A percentile compares a stretch with the other conserved stretches of the same genome.
Evolutionary conservation across 2,888 invertebrate species (phyloP).

Genomic region (Acanthosoma haemorrhoidale): DNA sequence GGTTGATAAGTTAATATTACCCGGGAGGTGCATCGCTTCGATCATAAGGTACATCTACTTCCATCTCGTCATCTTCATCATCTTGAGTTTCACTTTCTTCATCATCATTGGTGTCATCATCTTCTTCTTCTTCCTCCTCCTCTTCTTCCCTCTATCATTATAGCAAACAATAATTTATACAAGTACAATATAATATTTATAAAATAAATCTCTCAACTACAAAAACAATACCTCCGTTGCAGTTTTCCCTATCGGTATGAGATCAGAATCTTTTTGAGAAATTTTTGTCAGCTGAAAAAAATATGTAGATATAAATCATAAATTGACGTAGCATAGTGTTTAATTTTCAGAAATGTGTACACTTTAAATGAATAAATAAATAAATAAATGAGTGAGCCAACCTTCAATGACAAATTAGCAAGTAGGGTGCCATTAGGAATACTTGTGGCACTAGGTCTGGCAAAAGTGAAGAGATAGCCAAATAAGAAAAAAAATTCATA

Average conservation of each 20-base stretch:
- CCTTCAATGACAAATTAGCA: too few species aligned
- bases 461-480: too few species aligned
- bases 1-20: too few species aligned
- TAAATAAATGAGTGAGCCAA: too few species aligned
- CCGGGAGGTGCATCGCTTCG: slow-evolving; percentile 37
- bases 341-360: too few species aligned
- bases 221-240: slow-evolving; percentile 54
- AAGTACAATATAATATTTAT: not conserved
- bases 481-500: too few species aligned
- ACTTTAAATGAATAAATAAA: too few species aligned
- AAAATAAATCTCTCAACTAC: not conserved
- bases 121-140: slow-evolving; percentile 58
- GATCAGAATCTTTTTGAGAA: slow-evolving; percentile 53
- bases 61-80: slow-evolving; percentile 56
- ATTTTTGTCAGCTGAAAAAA: slow-evolving; percentile 50
- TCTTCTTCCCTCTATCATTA: slow-evolving; percentile 42
- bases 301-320: too few species aligned
- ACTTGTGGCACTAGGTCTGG: too few species aligned
- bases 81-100: slow-evolving; percentile 59
- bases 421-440: too few species aligned
- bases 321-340: too few species aligned
- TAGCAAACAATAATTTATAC: not conserved
- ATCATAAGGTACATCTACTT: slow-evolving; percentile 42
- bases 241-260: slow-evolving; percentile 61
- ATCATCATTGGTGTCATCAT: slow-evolving; percentile 58